Evolutionary conservation across 2,888 invertebrate genomes (phyloP).

Genomic region (Melieria picta): DNA sequence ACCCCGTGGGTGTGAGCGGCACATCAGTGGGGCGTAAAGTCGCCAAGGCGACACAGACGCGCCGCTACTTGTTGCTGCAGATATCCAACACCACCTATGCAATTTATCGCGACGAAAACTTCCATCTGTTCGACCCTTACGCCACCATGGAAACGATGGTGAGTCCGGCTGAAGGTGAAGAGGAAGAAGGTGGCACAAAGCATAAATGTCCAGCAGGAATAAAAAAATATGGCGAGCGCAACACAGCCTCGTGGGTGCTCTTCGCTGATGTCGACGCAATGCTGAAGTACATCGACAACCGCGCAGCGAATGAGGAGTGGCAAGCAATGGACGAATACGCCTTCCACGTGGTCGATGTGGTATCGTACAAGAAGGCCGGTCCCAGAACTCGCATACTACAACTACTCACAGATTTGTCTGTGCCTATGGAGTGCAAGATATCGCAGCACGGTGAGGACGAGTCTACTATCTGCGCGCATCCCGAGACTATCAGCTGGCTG

Average conservation of each 20-base stretch:
- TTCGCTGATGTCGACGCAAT: constrained; percentile 54
- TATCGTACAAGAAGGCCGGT: constrained; percentile 58
- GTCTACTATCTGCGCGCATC: constrained; percentile 55
- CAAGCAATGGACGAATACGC: constrained; percentile 51
- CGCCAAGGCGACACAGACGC: constrained; percentile 51
- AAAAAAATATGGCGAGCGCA: constrained; percentile 56
- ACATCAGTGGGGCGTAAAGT: constrained; percentile 49
- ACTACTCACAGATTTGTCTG: constrained; percentile 54
- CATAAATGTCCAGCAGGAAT: constrained; percentile 48
- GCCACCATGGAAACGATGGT: constrained; percentile 60
- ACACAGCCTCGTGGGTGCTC: constrained; percentile 63
- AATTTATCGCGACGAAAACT: constrained; percentile 70
- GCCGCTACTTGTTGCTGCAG: constrained; percentile 70
- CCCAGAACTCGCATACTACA: constrained; percentile 54
- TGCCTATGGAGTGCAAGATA: constrained; percentile 51
- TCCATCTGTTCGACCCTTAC: constrained; percentile 74
- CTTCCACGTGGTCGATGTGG: constrained; percentile 57
- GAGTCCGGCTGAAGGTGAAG: constrained; percentile 41
- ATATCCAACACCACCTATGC: constrained; percentile 70
- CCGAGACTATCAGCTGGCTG: constrained; percentile 61
- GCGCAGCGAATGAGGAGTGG: constrained; percentile 53
- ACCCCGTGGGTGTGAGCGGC: constrained; percentile 62
- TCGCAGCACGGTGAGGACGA: constrained; percentile 48
- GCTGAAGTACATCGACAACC: constrained; percentile 56
- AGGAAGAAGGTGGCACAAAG: constrained; percentile 20